A percentile compares a stretch with the other conserved stretches of the same genome.
Evolutionary conservation across 1,140 invertebrate species (phyloP).

Genomic region (Stenopsyche tienmushanensis): DNA sequence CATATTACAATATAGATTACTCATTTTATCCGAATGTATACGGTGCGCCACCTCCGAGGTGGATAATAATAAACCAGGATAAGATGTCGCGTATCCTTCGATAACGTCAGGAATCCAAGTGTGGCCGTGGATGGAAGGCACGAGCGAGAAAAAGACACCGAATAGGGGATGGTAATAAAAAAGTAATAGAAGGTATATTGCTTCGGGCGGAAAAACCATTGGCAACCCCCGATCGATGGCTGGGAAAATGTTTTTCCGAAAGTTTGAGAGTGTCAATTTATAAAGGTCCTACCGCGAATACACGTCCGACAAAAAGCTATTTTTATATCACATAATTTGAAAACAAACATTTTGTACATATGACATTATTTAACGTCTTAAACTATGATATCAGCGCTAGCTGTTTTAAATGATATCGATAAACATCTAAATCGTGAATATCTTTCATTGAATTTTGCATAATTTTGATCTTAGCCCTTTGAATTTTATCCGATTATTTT

Average conservation of each 20-base stretch:
- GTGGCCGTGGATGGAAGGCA: not conserved
- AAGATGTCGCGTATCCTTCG: slow-evolving; percentile 21
- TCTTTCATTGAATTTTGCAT: too few relatives aligned
- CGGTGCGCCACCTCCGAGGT: slow-evolving; percentile 4
- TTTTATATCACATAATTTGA: too few relatives aligned
- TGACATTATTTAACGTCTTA: too few relatives aligned
- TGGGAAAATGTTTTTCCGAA: slow-evolving; percentile 34
- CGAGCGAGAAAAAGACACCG: not conserved
- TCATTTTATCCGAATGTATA: slow-evolving; percentile 26
- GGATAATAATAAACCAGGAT: slow-evolving; percentile 27
- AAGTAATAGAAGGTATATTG: slow-evolving; percentile 43
- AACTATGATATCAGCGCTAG: too few relatives aligned
- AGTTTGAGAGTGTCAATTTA: slow-evolving; percentile 32
- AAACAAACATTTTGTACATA: too few relatives aligned
- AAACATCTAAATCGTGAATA: too few relatives aligned
- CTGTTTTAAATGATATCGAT: too few relatives aligned
- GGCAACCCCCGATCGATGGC: slow-evolving; percentile 38
- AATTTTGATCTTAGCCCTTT: too few relatives aligned
- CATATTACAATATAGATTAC: slow-evolving; percentile 42
- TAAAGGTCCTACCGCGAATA: slow-evolving; percentile 6
- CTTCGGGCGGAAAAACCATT: slow-evolving; percentile 39
- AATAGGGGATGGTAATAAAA: slow-evolving; percentile 33
- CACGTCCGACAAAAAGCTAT: too few relatives aligned
- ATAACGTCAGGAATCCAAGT: not conserved
- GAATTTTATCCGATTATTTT: too few relatives aligned